Base-by-base conservation (phyloP, 2,888 invertebrate species). In the Arrhopalites spinosus region DNA sequence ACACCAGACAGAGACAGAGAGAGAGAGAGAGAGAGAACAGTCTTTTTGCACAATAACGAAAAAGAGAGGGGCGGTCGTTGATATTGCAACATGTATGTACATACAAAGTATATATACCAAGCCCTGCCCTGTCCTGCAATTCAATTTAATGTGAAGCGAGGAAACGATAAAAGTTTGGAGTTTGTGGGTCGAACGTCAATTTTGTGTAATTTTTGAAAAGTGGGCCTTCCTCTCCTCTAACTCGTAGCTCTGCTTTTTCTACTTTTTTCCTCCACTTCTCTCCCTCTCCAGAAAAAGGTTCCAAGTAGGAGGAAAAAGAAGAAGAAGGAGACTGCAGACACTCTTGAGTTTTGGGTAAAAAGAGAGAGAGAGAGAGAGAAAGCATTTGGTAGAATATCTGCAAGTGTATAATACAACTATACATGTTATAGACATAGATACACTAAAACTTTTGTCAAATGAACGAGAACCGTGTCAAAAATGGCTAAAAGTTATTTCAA, bases 111-210 rank as follows among this genome's bases (percentile, higher is more conserved):
- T n/a, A 15, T 50, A 15, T n/a, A 15, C 50, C 50, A 2, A 13
- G 17, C n/a, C 11, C 59, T 11, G 27, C 59, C 20, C 23, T 13
- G 23, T 50, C n/a, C 15, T 61, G 59, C 59, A 61, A 61, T 61
- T 61, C 59, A 61, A 27, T 27, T 27, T 27, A 61, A 61, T 61
- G 59, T 61, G 59, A 61, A 27, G 25, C 13, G 59, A 61, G 59
- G 13, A 27, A 61, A 27, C 7, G 29, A 29, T 17, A 29, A 63
- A 27, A 29, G 63, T 29, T 29, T 27, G 63, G 29, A 63, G 63
- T 63, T 63, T 63, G 27, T 63, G 29, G 27, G 29, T 23, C 30
- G 8, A 30, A 17, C 63, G 30, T 63, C 63, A 63, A 29, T 27
- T 61, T 29, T 29, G 27, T 63, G 30, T 63, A 25, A 3, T 63